Conservation (phyloP, 2,113 vertebrate genomes). For the Martes martes region DNA sequence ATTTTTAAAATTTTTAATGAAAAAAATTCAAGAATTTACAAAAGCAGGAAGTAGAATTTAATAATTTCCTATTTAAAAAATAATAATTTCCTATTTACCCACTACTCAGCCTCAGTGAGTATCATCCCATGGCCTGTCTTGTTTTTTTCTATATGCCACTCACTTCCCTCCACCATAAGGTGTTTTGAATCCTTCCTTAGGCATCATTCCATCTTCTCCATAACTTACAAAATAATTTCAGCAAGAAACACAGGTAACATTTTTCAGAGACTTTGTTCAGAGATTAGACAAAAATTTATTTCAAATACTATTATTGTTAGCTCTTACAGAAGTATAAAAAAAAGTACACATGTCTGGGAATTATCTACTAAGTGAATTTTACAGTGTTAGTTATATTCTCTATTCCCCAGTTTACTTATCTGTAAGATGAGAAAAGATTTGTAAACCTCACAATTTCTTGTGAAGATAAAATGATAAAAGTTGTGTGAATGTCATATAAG, state of each 20-base stretch:
- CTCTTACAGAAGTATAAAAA: not conserved
- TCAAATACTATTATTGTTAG: not conserved
- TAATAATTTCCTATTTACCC: not conserved
- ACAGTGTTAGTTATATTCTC: not conserved
- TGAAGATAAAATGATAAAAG: not conserved
- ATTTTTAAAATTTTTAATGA: not conserved
- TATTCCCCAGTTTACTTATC: not conserved
- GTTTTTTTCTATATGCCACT: not conserved
- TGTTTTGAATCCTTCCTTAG: not conserved
- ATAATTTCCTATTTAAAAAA: not conserved
- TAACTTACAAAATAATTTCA: not conserved
- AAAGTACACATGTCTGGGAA: not conserved
- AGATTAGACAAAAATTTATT: not conserved
- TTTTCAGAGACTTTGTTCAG: not conserved
- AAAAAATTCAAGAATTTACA: not conserved
- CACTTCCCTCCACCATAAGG: not conserved
- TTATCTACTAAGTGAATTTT: not conserved
- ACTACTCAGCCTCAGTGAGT: not conserved
- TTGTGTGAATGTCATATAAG: not conserved
- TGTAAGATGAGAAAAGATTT: not conserved
- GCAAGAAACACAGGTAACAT: not conserved
- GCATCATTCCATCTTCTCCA: not conserved
- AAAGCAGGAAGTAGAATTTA: not conserved
- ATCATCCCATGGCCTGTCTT: not conserved
- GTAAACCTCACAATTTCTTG: not conserved